Evolutionary conservation across 2,888 invertebrate species (phyloP).

Genomic region (Trissoscelio sp.): DNA sequence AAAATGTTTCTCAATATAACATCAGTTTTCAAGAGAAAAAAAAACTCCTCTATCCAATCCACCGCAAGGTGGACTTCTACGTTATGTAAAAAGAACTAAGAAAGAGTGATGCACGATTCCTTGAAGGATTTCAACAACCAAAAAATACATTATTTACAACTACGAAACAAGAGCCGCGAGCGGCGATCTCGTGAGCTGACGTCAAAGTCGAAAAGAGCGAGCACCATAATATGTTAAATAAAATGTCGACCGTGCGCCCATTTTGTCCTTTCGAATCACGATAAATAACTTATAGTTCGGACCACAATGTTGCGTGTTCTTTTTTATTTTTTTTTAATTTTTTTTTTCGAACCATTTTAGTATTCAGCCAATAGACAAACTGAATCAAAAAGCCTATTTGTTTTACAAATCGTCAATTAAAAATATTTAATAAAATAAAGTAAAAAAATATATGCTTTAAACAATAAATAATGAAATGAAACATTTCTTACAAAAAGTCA

Average conservation of each 20-base stretch:
- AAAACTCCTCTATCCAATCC: constrained; percentile 69
- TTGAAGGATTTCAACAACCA: constrained; percentile 64
- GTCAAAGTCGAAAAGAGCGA: constrained; percentile 66
- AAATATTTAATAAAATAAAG: too few relatives aligned
- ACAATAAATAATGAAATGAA: not conserved
- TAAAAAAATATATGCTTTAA: not conserved
- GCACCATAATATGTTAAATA: constrained; percentile 61
- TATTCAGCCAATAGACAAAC: constrained; percentile 44
- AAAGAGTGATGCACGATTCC: constrained; percentile 55
- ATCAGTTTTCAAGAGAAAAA: constrained; percentile 47
- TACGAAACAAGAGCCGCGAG: constrained; percentile 57
- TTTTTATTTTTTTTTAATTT: constrained; percentile 13
- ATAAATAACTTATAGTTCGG: constrained; percentile 45
- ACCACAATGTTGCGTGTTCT: constrained; percentile 52
- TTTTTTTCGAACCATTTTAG: constrained; percentile 40
- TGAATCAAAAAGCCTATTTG: too few relatives aligned
- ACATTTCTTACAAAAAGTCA: not conserved
- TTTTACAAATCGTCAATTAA: too few relatives aligned
- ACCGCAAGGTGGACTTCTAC: constrained; percentile 63
- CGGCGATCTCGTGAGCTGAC: constrained; percentile 62
- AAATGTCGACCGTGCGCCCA: constrained; percentile 54
- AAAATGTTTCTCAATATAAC: constrained; percentile 45
- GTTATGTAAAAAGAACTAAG: constrained; percentile 66
- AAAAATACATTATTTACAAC: constrained; percentile 67
- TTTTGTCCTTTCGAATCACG: constrained; percentile 47